Base-by-base conservation (phyloP, 1,140 invertebrate species). In the Saccostrea glomerata region DNA sequence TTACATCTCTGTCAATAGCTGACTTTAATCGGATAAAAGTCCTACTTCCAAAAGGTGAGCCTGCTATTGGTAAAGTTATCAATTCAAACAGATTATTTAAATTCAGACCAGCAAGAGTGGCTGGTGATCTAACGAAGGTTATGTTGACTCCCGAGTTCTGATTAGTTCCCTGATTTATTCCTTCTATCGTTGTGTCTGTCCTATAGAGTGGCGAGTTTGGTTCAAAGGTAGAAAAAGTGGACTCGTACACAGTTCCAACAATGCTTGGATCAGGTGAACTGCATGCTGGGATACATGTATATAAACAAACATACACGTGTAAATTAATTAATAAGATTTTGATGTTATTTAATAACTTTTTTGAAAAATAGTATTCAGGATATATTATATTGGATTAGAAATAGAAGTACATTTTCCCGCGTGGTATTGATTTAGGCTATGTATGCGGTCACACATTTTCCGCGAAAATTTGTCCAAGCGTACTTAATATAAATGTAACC, bases 1-100 rank as follows among this genome's bases (percentile, higher is more conserved):
- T 83, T 86, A 91, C 90, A 85, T 91, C 90, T 89, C 90, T 90
- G 82, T 91, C 89, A 12, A 91, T 66, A n/a, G 84, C 70, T 15
- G 30, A 20, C 5, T 82, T 56, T 15, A 91, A 86, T 56, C 85
- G 83, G 36, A 91, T 54, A 56, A 55, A 88, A 56, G 89, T 86
- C 20, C 90, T 84, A 13, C 87, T n/a, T 0, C 77, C 82, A 84
- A 85, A 85, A 9, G 40, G 54, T 23, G 60, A 23, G 12, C 12
- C 0, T 11, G 77, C 0, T 9, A 89, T 15, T 0, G 0, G 15
- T 25, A 70, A 58, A 11, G 82, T n/a, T 23, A 86, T 60, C 9
- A 89, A 56, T 60, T 47, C 20, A 58, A 89, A 86, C 23, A 60
- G 83, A 12, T 2, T 11, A 54, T 25, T 54, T 1, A 86, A 54